These are phyloP conservation scores for Bombus waltoni DNA, from an alignment of 1,140 invertebrate genomes.

Conservation along the genomic window DNA sequence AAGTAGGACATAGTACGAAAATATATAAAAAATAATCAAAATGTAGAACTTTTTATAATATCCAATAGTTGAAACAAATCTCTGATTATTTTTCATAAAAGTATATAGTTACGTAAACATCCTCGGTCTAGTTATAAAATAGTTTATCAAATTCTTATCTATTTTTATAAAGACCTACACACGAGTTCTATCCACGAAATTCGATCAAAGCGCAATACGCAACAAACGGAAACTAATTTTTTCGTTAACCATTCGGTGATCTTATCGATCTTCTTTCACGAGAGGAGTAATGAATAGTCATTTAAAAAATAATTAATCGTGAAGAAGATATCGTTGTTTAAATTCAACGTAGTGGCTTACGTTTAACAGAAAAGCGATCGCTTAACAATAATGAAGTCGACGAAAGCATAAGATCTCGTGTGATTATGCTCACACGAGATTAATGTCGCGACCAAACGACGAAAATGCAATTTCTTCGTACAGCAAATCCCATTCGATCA, in stretches of 20 bases:
- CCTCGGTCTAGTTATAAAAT: neutral
- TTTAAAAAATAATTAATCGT: neutral
- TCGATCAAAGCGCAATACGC: neutral
- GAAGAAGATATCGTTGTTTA: neutral
- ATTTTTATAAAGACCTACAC: no score
- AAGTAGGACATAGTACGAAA: neutral
- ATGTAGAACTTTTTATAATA: neutral
- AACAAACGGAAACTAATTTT: no score
- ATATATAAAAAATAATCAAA: neutral
- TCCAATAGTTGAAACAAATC: neutral
- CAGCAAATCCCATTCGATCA: conserved; percentile 21
- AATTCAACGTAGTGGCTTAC: neutral
- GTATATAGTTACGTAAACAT: neutral
- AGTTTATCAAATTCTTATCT: no score
- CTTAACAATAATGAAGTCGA: conserved; percentile 1
- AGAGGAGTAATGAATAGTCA: neutral
- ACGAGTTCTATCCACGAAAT: neutral
- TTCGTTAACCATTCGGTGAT: neutral
- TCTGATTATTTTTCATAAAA: neutral
- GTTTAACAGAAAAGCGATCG: neutral
- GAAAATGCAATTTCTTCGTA: neutral
- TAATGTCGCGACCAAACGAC: neutral
- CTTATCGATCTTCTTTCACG: neutral
- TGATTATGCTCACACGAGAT: neutral
- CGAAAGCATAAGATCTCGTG: neutral